Conservation (phyloP, 2,113 vertebrate species). For the Syngnathus floridae region DNA sequence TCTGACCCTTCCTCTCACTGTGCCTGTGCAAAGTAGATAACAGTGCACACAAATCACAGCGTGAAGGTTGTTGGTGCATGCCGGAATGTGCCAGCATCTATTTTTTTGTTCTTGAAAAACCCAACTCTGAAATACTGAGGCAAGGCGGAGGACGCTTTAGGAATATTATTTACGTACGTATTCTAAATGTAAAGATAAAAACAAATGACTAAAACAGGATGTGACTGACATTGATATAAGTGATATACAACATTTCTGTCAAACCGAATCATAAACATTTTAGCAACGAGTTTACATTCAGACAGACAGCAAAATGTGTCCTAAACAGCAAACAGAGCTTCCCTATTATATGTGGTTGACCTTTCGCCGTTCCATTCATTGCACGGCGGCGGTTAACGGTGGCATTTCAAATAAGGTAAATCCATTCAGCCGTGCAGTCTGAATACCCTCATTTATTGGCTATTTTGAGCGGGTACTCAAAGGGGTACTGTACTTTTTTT, state of each 20-base stretch:
- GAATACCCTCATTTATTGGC: constrained; percentile 46
- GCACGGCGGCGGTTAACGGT: constrained; percentile 65
- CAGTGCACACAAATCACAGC: not conserved
- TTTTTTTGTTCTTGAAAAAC: too few relatives aligned
- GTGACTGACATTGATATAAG: not conserved
- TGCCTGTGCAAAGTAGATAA: not conserved
- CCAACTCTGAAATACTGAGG: too few relatives aligned
- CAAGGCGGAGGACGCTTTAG: too few relatives aligned
- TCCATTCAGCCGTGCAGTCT: constrained; percentile 48
- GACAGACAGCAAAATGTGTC: constrained; percentile 26
- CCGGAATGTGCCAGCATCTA: too few relatives aligned
- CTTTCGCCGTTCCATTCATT: constrained; percentile 71
- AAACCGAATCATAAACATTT: constrained; percentile 26
- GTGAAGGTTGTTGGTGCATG: not conserved
- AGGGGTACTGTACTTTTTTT: not conserved
- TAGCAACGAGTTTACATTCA: constrained; percentile 18
- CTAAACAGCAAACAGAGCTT: constrained; percentile 58
- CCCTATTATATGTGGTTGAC: constrained; percentile 52
- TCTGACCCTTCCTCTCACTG: not conserved
- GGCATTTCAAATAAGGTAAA: constrained; percentile 72
- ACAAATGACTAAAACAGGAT: too few relatives aligned
- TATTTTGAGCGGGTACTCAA: constrained; percentile 9
- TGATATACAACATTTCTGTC: not conserved
- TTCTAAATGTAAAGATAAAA: too few relatives aligned
- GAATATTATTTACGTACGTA: too few relatives aligned